phyloP scores from a whole-genome alignment of 2,113 vertebrate genomes.

The Nasalis larvatus region DNA sequence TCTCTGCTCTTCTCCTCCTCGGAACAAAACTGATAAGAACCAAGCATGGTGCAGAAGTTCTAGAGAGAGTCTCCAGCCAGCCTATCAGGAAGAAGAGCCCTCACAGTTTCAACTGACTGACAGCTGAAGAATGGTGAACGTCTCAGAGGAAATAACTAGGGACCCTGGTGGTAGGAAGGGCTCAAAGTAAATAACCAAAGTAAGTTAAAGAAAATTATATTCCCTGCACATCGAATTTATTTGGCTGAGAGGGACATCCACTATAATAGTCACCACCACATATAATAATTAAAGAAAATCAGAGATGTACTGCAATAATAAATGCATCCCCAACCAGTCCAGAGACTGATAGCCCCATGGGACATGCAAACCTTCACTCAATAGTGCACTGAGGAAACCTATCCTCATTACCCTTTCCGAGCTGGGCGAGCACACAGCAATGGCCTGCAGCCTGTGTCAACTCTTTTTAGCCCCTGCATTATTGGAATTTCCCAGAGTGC shows the following conservation, averaged over 20 bases:
- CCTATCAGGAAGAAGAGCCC: neutral
- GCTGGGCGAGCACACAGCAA: neutral
- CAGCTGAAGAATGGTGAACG: neutral
- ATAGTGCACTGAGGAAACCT: slow-evolving; percentile 6
- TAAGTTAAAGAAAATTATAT: neutral
- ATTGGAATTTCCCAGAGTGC: slow-evolving; percentile 36
- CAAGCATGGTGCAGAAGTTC: neutral
- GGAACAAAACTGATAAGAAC: neutral
- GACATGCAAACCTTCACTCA: neutral
- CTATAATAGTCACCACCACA: neutral
- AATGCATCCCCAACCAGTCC: neutral
- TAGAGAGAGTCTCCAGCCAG: neutral
- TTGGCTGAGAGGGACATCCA: neutral
- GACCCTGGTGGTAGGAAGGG: neutral
- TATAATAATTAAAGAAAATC: neutral
- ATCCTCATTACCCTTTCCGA: slow-evolving; percentile 13
- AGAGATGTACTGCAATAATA: neutral
- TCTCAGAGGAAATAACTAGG: neutral
- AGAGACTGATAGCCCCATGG: neutral
- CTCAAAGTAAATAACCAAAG: neutral
- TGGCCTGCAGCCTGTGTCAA: neutral
- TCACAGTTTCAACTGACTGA: neutral
- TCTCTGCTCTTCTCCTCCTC: neutral
- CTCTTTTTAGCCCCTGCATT: neutral
- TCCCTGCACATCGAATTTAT: neutral